Percentiles rank a stretch among this genome's conserved stretches.
Evolutionary conservation across 35 echinoderm and acorn worm species (phyloP).

Genomic region (Heliocidaris tuberculata): DNA sequence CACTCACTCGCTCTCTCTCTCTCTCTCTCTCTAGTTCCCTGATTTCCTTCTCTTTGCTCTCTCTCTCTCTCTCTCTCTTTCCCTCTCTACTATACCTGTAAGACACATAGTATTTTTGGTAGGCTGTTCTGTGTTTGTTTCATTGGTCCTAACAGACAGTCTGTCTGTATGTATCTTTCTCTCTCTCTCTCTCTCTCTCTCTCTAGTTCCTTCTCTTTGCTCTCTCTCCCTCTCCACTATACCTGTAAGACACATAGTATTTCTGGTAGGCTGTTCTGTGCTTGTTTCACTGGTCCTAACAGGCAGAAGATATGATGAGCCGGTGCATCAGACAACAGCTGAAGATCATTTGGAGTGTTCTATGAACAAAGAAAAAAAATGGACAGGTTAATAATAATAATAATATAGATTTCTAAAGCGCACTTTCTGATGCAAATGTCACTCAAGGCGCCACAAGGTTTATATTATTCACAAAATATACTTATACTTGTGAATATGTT

Average conservation of each 20-base stretch:
- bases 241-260: slow-evolving; percentile 97
- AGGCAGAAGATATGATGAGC: slow-evolving; percentile 91
- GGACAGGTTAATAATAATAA: not conserved
- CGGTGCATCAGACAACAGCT: slow-evolving; percentile 95
- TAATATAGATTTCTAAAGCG: too few relatives aligned
- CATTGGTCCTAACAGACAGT: slow-evolving; percentile 78
- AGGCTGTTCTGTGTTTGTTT: slow-evolving; percentile 76
- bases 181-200: too few relatives aligned
- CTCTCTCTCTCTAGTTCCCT: not conserved
- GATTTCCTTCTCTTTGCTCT: not conserved
- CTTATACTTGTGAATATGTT: not conserved
- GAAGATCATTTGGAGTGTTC: slow-evolving; percentile 98
- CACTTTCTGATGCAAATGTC: too few relatives aligned
- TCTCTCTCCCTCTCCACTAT: too few relatives aligned
- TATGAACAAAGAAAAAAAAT: slow-evolving; percentile 34
- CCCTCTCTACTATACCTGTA: slow-evolving; percentile 89
- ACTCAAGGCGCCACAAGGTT: too few relatives aligned
- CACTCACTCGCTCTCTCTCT: not conserved
- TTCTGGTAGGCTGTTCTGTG: slow-evolving; percentile 78
- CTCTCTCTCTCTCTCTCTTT: not conserved
- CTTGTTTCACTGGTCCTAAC: slow-evolving; percentile 76
- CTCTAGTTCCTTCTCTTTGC: too few relatives aligned
- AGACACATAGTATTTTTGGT: slow-evolving; percentile 89
- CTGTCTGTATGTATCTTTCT: too few relatives aligned
- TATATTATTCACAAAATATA: not conserved